Evolutionary conservation across 2,113 vertebrate species (phyloP), one percentile per base, ranked within the genome.

Genomic region (Chascanopsetta lugubris): DNA sequence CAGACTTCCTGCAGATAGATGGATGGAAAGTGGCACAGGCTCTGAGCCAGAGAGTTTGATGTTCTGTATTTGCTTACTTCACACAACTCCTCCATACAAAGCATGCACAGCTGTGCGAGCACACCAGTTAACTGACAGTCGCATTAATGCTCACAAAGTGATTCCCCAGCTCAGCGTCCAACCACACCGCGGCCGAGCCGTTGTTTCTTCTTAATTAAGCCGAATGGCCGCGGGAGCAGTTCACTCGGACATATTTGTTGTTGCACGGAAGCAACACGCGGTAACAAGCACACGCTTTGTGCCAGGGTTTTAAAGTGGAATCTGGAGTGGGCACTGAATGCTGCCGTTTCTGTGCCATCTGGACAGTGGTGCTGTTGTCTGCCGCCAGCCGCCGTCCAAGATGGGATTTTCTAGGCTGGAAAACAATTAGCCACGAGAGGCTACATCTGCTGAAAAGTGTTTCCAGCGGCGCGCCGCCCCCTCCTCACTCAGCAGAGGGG

Each of bases 301-400:
- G 72, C 48, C 62, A 75, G 54, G 74, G 40, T 63, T 40, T 48
- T 77, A 8, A 45, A 80, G 68, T 68, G 76, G 74, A 61, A 80
- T 76, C 72, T 69, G 68, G 72, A 85, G 83, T 70, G 65, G 83
- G 72, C 46, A 27, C 53, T 56, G 46, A 29, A 51, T 56, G 13
- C 25, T 63, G 45, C 60, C 64, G 72, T 61, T 62, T 62, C 43
- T 20, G 46, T 64, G 71, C 42, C 67, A 72, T 67, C 30, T 72
- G 79, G 62, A 83, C 71, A 77, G 65, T 62, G 49, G 50, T 42
- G 43, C 43, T 70, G 78, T 77, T 87, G 78, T 82, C 61, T 61
- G 63, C 60, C 2, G 42, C 5, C 13, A 56, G 42, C 3, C 29
- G n/a, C 22, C 15, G 26, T 47, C 62, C 29, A 51, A 54, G 61